These are phyloP conservation scores for Eulithis testata DNA, from an alignment of 2,888 invertebrate species.

Conservation along the genomic window DNA sequence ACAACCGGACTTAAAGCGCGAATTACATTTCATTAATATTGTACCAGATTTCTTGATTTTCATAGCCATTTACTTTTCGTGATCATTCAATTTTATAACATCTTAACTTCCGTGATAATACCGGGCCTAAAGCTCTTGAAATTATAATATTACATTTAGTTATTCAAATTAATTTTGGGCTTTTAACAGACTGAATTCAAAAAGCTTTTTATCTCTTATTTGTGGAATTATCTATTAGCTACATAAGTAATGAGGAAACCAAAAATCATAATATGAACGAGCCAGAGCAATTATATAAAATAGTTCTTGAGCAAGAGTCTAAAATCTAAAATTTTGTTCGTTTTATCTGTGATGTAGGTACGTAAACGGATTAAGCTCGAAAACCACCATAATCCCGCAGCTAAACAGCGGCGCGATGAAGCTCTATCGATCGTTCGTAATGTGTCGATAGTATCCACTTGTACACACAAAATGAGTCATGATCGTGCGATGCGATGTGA, in stretches of 20 bases:
- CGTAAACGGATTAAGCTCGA: slow-evolving; percentile 20
- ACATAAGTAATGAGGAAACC: too few species aligned
- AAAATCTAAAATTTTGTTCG: background rate
- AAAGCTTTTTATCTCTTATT: too few species aligned
- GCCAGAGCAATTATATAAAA: too few species aligned
- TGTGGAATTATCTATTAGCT: too few species aligned
- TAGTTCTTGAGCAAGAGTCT: background rate
- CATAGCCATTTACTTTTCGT: slow-evolving; percentile 15
- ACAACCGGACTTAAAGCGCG: slow-evolving; percentile 68
- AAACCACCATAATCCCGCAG: slow-evolving; percentile 22
- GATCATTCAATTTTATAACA: slow-evolving; percentile 1
- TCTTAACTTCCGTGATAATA: background rate
- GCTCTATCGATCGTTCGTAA: slow-evolving; percentile 22
- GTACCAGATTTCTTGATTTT: slow-evolving; percentile 35
- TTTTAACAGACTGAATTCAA: too few species aligned
- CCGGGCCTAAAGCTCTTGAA: background rate
- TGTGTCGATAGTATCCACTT: slow-evolving; percentile 11
- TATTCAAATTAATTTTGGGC: too few species aligned
- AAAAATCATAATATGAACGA: too few species aligned
- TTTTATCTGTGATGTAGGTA: background rate
- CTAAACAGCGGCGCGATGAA: slow-evolving; percentile 24
- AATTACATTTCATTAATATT: slow-evolving; percentile 58
- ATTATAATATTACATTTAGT: too few species aligned
- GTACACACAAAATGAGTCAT: slow-evolving; percentile 72
- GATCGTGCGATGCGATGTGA: slow-evolving; percentile 59